These are phyloP conservation scores for Prosapia bicincta DNA, from an alignment of 2,888 invertebrate genomes.

Conservation along the genomic window DNA sequence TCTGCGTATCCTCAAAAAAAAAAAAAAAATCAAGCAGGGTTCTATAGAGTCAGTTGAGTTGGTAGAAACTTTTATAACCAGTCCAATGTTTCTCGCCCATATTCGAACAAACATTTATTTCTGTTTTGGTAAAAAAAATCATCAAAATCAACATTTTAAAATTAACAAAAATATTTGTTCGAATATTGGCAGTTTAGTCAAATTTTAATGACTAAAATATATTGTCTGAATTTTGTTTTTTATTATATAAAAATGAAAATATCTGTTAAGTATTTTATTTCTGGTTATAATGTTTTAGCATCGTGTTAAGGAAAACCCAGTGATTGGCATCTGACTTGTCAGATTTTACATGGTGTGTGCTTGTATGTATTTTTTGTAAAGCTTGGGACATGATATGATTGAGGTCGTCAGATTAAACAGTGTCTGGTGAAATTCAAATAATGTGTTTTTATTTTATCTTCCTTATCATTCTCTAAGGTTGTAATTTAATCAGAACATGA, in stretches of 20 bases:
- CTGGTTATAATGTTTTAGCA: constrained; percentile 18
- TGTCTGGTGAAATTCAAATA: constrained; percentile 52
- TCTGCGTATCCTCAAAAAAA: neutral
- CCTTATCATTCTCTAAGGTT: too few species aligned
- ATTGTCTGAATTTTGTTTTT: constrained; percentile 26
- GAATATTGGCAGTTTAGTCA: constrained; percentile 12
- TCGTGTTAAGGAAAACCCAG: constrained; percentile 20
- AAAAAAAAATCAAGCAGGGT: neutral
- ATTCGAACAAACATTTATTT: neutral
- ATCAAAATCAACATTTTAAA: neutral
- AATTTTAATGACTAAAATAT: constrained; percentile 25
- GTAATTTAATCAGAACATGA: too few species aligned
- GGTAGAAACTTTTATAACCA: neutral
- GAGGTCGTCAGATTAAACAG: constrained; percentile 71
- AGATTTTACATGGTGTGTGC: constrained; percentile 38
- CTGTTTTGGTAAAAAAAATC: neutral
- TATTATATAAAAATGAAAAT: neutral
- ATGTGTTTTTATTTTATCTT: too few species aligned
- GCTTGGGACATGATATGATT: constrained; percentile 61
- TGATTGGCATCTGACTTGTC: constrained; percentile 22
- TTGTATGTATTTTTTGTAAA: constrained; percentile 58
- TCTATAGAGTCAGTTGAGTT: neutral
- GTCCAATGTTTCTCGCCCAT: neutral
- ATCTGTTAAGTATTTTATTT: constrained; percentile 21
- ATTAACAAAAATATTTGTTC: neutral